Evolutionary conservation across 1,140 invertebrate species (phyloP).

Genomic region (Tetragonula clypearis): DNA sequence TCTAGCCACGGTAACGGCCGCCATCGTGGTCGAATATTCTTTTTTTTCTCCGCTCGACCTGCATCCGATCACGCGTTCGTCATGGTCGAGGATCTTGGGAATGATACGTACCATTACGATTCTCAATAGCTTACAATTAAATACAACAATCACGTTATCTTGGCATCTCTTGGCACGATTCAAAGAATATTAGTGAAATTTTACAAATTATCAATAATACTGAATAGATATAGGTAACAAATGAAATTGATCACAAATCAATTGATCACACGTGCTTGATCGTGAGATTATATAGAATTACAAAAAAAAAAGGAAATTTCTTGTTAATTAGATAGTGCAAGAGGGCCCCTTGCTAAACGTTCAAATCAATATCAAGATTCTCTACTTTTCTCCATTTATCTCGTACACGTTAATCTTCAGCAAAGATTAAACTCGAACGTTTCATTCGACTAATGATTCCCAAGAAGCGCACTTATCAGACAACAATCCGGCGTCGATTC

Average conservation of each 20-base stretch:
- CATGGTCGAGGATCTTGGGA: neutral
- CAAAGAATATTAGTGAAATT: neutral
- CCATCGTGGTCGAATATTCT: neutral
- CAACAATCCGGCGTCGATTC: neutral
- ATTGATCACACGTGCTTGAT: no score
- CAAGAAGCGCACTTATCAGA: neutral
- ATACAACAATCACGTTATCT: neutral
- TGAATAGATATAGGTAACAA: neutral
- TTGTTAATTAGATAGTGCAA: neutral
- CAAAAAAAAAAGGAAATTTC: no score
- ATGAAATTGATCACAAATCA: neutral
- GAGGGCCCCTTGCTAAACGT: neutral
- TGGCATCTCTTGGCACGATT: neutral
- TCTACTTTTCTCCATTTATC: neutral
- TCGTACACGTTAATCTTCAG: neutral
- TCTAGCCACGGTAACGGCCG: constrained; percentile 9
- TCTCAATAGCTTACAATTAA: neutral
- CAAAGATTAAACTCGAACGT: neutral
- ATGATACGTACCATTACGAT: neutral
- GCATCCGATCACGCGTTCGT: neutral
- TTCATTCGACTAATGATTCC: neutral
- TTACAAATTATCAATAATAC: neutral
- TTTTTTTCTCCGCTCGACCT: neutral
- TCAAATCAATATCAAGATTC: neutral
- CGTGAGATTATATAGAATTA: no score